A percentile compares a stretch with the other conserved stretches of the same genome.
These are phyloP conservation scores for Tympanoctomys barrerae DNA, from an alignment of 2,797 vertebrate species.

Conservation along the genomic window DNA sequence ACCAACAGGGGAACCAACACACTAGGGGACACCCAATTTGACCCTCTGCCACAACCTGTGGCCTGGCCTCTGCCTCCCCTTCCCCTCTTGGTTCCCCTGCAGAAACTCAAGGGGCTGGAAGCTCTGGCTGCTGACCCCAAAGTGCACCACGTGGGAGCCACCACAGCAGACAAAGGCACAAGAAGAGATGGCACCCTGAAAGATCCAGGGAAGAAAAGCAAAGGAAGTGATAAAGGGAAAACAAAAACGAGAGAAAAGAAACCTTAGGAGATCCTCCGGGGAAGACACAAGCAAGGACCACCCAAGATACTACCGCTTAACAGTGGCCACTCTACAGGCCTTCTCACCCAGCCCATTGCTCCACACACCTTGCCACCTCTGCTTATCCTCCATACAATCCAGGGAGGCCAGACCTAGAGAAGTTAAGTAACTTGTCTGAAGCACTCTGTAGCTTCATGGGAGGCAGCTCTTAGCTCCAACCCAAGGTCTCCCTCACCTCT, in stretches of 20 bases:
- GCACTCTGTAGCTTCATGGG: not conserved
- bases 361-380: not conserved
- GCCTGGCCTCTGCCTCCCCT: not conserved
- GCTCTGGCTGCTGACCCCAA: not conserved
- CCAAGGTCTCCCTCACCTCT: not conserved
- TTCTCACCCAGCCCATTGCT: not conserved
- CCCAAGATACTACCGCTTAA: not conserved
- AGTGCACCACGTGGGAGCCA: not conserved
- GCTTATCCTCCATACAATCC: not conserved
- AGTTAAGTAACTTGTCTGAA: not conserved
- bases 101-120: not conserved
- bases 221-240: not conserved
- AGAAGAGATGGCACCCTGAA: constrained; percentile 2
- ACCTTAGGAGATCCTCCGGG: not conserved
- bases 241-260: not conserved
- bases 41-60: not conserved
- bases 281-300: not conserved
- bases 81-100: too few relatives aligned
- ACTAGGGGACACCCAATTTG: not conserved
- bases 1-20: not conserved
- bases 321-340: not conserved
- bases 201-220: not conserved
- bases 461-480: not conserved
- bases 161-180: not conserved
- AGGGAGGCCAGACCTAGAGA: not conserved